These are phyloP conservation scores for Diplodus sargus DNA, from an alignment of 2,797 vertebrate genomes.

Conservation along the genomic window DNA sequence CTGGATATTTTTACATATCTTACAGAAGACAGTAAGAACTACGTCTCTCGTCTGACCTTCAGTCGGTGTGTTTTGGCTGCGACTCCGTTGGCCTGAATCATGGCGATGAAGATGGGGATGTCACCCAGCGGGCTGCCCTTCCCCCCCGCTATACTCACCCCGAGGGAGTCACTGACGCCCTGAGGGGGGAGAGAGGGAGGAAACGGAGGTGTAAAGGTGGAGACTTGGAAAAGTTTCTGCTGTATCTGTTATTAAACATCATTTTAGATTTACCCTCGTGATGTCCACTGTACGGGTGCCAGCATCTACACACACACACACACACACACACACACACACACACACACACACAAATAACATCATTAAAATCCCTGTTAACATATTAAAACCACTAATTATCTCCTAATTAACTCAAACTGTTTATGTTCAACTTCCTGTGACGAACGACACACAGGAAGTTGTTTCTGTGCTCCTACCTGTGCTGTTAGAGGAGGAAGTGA, in stretches of 20 bases:
- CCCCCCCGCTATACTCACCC: conserved; percentile 96
- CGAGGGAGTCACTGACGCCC: conserved; percentile 91
- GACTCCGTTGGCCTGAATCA: conserved; percentile 96
- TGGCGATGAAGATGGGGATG: conserved; percentile 95
- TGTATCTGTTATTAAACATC: too few relatives aligned
- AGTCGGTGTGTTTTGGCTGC: conserved; percentile 92
- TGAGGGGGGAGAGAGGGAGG: conserved; percentile 59
- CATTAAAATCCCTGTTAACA: too few relatives aligned
- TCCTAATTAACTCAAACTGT: too few relatives aligned
- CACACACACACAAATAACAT: not conserved
- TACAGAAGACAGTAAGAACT: too few relatives aligned
- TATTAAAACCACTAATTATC: too few relatives aligned
- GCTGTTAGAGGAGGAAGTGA: conserved; percentile 74
- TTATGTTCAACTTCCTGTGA: too few relatives aligned
- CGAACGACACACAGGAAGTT: too few relatives aligned
- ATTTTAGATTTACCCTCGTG: conserved; percentile 82
- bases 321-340: conserved; percentile 39
- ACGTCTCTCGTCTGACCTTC: conserved; percentile 81
- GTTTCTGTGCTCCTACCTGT: conserved; percentile 79
- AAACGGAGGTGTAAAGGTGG: not conserved
- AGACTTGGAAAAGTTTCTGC: too few relatives aligned
- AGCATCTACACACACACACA: conserved; percentile 76
- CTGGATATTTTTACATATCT: too few relatives aligned
- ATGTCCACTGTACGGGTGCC: conserved; percentile 90
- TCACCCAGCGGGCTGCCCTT: conserved; percentile 95